Evolutionary conservation across 2,113 vertebrate genomes (phyloP).

Genomic region (Ameiurus melas): DNA sequence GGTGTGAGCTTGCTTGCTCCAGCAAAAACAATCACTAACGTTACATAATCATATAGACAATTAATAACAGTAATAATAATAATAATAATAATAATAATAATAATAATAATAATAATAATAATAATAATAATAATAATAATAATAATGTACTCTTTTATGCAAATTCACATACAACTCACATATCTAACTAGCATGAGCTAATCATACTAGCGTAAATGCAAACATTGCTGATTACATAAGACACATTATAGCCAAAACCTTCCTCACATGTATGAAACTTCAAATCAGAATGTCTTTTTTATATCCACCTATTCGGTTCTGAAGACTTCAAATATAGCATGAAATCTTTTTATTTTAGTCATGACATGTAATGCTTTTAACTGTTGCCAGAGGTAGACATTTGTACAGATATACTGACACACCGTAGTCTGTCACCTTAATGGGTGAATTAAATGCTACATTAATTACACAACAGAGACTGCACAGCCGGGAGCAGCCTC

Average conservation of each 20-base stretch:
- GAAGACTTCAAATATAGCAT: neutral
- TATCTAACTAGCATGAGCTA: neutral
- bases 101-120: no score
- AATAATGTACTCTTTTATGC: neutral
- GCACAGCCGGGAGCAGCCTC: slow-evolving; percentile 54
- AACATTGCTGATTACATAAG: neutral
- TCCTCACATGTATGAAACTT: slow-evolving; percentile 6
- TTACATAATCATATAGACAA: neutral
- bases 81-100: neutral
- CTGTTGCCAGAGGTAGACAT: slow-evolving; percentile 35
- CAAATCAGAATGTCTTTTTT: neutral
- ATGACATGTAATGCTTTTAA: slow-evolving; percentile 1
- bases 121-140: no score
- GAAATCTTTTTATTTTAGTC: neutral
- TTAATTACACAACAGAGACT: slow-evolving; percentile 58
- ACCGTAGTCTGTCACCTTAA: slow-evolving; percentile 49
- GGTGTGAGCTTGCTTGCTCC: slow-evolving; percentile 46
- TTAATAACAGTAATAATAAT: neutral
- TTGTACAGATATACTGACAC: slow-evolving; percentile 37
- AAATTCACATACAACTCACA: neutral
- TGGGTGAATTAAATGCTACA: slow-evolving; percentile 54
- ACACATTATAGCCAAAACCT: neutral
- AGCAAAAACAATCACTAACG: neutral
- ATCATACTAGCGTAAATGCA: neutral
- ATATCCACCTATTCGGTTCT: neutral